Conservation (phyloP, 2,113 vertebrate species). For the Varanus salvator region DNA sequence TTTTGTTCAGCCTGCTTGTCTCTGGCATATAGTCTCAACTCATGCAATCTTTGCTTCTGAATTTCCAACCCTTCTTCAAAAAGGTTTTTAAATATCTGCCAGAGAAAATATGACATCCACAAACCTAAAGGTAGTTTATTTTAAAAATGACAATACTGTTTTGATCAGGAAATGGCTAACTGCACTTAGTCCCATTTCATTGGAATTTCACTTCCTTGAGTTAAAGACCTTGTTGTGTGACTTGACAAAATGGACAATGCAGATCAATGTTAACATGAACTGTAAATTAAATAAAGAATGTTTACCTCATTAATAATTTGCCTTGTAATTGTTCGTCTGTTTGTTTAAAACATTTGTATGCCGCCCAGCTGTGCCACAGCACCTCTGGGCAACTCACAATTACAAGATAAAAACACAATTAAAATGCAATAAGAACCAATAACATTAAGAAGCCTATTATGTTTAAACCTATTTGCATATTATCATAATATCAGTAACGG, state of each 20-base stretch:
- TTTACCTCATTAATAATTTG: background rate
- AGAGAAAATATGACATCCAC: constrained; percentile 39
- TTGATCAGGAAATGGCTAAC: too few species aligned
- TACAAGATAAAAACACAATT: too few species aligned
- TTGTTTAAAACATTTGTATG: too few species aligned
- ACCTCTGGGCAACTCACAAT: too few species aligned
- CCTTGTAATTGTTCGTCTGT: too few species aligned
- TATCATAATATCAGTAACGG: background rate
- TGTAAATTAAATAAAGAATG: background rate
- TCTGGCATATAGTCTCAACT: constrained; percentile 84
- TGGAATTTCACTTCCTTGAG: background rate
- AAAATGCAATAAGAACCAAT: too few species aligned
- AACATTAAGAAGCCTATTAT: background rate
- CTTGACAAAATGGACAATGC: background rate
- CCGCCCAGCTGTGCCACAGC: too few species aligned
- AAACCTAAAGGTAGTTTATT: background rate
- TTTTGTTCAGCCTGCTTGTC: constrained; percentile 87
- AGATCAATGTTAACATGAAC: background rate
- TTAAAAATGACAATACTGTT: background rate
- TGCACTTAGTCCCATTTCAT: too few species aligned
- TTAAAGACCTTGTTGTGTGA: background rate
- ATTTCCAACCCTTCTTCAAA: constrained; percentile 93
- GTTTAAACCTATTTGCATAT: background rate
- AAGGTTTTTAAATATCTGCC: constrained; percentile 90
- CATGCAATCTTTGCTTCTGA: constrained; percentile 88